Base-by-base conservation (phyloP, 2,797 vertebrate species). In the Gymnodraco acuticeps region DNA sequence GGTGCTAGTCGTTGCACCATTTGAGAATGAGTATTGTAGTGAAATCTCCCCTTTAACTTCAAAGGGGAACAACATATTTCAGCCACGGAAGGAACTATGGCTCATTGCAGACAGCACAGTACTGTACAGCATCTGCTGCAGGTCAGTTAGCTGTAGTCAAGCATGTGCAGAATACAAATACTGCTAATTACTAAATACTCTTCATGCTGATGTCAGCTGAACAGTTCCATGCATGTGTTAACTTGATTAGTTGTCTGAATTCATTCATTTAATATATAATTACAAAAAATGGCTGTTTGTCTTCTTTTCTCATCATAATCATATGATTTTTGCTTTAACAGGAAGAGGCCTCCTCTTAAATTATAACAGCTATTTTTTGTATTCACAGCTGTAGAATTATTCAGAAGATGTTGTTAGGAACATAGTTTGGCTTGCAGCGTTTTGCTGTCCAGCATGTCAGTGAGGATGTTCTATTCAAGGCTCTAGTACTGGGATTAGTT, bases 31-130 rank as follows among this genome's bases (percentile, higher is more conserved):
- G 10, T 42, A 42, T 4, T 33, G 53, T 41, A 16, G 14, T 20
- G 10, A 41, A 17, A 63, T 67, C 10, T 17, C 10, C 9, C 17
- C 60, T 53, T 66, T 51, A 13, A 23, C 54, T 13, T 52, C 2
- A 64, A 46, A 8, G 8, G 60, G 70, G 53, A 59, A 52, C 27
- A 59, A 19, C n/a, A 31, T n/a, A 20, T 59, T 48, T 54, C 2
- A 3, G 8, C 13, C 33, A 52, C 4, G 20, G 10, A 42, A 59
- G 59, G 52, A 64, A 31, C 33, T 55, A 7, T 19, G 23, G 41
- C 11, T 23, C 10, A 31, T 10, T n/a, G 43, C 13, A 41, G 45
- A 55, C 33, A 12, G 10, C n/a, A 17, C 20, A 20, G 16, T 48
- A 38, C 33, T 3, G 5, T 23, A 10, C 19, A 48, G 2, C 31